Base-by-base conservation (phyloP, 2,113 vertebrate genomes). In the Cyphomyrus discorhynchus region DNA sequence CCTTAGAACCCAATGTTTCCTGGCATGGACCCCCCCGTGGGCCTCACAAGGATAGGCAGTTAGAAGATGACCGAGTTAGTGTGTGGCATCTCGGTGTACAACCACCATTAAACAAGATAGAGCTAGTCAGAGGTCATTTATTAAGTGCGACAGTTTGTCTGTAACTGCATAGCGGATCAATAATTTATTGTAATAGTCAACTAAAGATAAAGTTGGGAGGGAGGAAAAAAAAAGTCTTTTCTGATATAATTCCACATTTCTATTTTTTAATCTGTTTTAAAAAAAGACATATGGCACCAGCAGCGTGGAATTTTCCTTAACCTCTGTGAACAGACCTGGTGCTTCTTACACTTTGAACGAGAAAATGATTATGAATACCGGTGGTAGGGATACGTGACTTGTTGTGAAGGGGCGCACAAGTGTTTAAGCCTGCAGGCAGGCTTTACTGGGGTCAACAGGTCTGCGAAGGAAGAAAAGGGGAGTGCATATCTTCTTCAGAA, bases 371-470 rank as follows among this genome's bases (percentile, higher is more conserved):
- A 39, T 35, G n/a, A 50, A 49, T 52, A 39, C 46, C 49, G 15
- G 11, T 31, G 49, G 13, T 53, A 53, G 49, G 87, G 39, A 35
- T 47, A 31, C 21, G 66, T 50, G 46, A 56, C 88, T 35, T 42
- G 66, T 80, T 89, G 5, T 83, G 50, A 89, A 56, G 45, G 24
- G 49, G 74, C 1, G 21, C 70, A 87, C 52, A 11, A 47, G 47
- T 89, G 49, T 89, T 77, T 80, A 70, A 52, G 70, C 88, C 70
- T 80, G 66, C 88, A 50, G 88, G 49, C 58, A 58, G 49, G n/a
- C 47, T 89, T 45, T 13, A 8, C 46, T 53, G 27, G 50, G 88
- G 49, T 82, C 88, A 83, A n/a, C 31, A n/a, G 88, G 88, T 89
- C 62, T 49, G 17, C 13, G 9, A 39, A 89, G 50, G 52, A 83